Evolutionary conservation across 2,113 vertebrate species (phyloP).

Genomic region (Bujurquina vittata): DNA sequence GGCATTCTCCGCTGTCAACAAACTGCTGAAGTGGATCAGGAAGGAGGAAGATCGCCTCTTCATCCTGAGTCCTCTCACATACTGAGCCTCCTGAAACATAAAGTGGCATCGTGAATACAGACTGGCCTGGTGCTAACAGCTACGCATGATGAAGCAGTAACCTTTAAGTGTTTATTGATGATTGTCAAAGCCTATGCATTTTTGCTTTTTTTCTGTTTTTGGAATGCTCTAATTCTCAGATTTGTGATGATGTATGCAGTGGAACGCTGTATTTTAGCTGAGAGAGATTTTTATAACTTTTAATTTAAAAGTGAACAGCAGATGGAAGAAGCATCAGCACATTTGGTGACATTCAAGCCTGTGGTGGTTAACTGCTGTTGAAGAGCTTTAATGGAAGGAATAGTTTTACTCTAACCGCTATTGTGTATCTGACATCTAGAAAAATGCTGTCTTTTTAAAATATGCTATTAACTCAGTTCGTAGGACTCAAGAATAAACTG

Average conservation of each 20-base stretch:
- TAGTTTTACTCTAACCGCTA: constrained; percentile 32
- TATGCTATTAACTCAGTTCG: background rate
- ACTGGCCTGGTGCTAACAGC: constrained; percentile 3
- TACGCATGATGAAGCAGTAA: background rate
- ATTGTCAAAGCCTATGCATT: constrained; percentile 22
- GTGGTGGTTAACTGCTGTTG: background rate
- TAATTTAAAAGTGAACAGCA: constrained; percentile 1
- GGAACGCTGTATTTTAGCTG: constrained; percentile 44
- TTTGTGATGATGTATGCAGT: background rate
- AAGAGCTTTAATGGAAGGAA: background rate
- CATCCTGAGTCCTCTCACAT: constrained; percentile 93
- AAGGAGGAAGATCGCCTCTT: constrained; percentile 98
- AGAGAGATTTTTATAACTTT: constrained; percentile 39
- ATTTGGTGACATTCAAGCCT: background rate
- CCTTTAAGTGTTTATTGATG: background rate
- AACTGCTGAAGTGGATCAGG: constrained; percentile 98
- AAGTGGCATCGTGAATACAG: background rate
- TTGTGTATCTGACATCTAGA: background rate
- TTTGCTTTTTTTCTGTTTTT: background rate
- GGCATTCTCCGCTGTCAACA: constrained; percentile 87
- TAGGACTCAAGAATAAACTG: constrained; percentile 10
- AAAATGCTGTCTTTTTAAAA: constrained; percentile 2
- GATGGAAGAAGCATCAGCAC: background rate
- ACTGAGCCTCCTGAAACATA: constrained; percentile 77
- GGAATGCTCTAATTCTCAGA: background rate